Conservation (phyloP, 1,140 invertebrate genomes). For the Drosophila ambigua region DNA sequence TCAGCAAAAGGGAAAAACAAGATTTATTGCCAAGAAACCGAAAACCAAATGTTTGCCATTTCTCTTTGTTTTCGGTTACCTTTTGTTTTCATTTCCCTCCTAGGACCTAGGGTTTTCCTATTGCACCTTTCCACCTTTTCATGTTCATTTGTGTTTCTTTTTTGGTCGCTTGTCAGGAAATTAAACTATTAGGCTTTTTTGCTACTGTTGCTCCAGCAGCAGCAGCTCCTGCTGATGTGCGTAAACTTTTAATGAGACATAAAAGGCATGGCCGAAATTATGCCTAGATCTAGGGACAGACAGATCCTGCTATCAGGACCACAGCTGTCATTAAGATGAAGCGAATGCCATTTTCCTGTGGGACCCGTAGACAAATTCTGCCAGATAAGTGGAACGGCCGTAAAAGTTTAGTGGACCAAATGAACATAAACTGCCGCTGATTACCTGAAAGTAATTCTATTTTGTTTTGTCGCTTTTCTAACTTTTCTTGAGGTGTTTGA, state of each 20-base stretch:
- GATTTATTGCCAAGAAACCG: constrained; percentile 58
- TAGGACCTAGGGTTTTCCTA: constrained; percentile 14
- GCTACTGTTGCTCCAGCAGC: constrained; percentile 6
- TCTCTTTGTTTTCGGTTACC: constrained; percentile 51
- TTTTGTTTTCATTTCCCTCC: constrained; percentile 40
- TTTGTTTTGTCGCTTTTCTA: constrained; percentile 16
- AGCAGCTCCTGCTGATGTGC: constrained; percentile 30
- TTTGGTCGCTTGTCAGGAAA: constrained; percentile 50
- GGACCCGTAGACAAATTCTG: constrained; percentile 43
- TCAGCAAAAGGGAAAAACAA: constrained; percentile 53
- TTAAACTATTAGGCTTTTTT: constrained; percentile 72
- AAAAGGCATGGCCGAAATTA: constrained; percentile 59
- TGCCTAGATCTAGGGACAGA: constrained; percentile 21
- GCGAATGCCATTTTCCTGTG: constrained; percentile 43
- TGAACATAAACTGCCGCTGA: constrained; percentile 73
- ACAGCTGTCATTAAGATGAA: constrained; percentile 55
- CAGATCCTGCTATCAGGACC: constrained; percentile 22
- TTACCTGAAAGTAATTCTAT: constrained; percentile 59
- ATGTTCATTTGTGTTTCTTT: constrained; percentile 17
- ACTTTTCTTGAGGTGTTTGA: constrained; percentile 27
- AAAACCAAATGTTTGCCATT: constrained; percentile 57
- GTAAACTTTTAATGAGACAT: constrained; percentile 74
- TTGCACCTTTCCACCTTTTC: constrained; percentile 5
- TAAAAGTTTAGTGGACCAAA: constrained; percentile 75
- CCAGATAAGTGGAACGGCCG: constrained; percentile 59